Evolutionary conservation across 2,797 vertebrate species (phyloP), one percentile per base, ranked within the genome.

Genomic region (Todus mexicanus): DNA sequence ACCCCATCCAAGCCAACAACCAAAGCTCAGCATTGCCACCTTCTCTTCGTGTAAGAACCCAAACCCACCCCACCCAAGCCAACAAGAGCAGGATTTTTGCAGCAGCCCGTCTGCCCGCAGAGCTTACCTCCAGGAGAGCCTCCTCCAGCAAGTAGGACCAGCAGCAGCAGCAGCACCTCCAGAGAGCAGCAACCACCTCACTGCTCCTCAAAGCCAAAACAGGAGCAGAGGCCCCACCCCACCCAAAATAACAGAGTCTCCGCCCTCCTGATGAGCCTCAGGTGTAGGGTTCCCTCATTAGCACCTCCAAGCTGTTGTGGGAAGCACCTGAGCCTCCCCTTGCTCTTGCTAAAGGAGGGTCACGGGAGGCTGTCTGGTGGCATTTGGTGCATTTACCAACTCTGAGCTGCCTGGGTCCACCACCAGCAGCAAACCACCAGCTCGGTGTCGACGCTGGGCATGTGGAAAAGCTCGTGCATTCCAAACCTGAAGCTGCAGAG

Each of bases 181-280:
- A 12, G 2, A 22, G 29, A 35, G 21, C 77, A 43, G 3, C 47
- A 3, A 20, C 57, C 4, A 5, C 27, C 14, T 26, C n/a, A 0
- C 50, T 15, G 25, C 66, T 72, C 42, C 61, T 42, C 25, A 5
- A 1, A 10, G 7, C 25, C 40, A 51, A 61, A 2, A 12, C 65
- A 6, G 31, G 42, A 47, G 23, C 65, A 48, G 4, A 27, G 9
- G 1, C 71, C 65, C 20, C 50, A 35, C 29, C 16, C 31, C 42
- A 8, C 1, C 35, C 21, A 29, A 89, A 94, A 78, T 8, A 33
- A 9, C 15, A 0, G 5, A 18, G 64, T 15, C 75, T 60, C 60
- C 19, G 17, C n/a, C 75, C 53, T 73, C 51, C 56, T 42, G 26
- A 31, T 0, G 2, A 82, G 57, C 78, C 76, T 70, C 84, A 74